Percentiles rank a stretch among this genome's conserved stretches.
Conservation (phyloP, 2,888 invertebrate genomes). For the Phengaris arion region DNA sequence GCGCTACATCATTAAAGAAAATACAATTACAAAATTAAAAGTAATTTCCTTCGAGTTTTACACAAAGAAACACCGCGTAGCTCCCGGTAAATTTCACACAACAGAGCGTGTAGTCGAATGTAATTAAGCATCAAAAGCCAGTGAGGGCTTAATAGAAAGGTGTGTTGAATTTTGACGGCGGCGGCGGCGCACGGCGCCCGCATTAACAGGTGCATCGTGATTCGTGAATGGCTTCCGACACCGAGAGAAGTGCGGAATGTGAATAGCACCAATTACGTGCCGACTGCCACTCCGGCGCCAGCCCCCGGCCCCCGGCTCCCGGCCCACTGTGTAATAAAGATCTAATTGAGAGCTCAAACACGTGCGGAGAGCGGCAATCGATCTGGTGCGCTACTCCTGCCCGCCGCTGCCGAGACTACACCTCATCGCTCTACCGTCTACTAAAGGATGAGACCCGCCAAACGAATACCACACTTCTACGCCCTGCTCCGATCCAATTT, state of each 20-base stretch:
- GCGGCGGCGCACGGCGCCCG: not conserved
- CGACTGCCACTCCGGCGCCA: slow-evolving; percentile 39
- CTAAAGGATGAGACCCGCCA: not conserved
- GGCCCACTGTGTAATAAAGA: slow-evolving; percentile 40
- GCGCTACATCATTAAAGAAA: not conserved
- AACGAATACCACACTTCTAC: not conserved
- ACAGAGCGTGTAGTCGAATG: not conserved
- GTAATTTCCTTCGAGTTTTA: not conserved
- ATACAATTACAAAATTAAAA: slow-evolving; percentile 12
- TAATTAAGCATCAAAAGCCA: slow-evolving; percentile 12
- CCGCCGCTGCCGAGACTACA: too few species aligned
- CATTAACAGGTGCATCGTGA: slow-evolving; percentile 12
- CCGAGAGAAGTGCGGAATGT: slow-evolving; percentile 26
- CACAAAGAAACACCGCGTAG: not conserved
- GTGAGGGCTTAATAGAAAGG: not conserved
- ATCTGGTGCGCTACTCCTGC: not conserved
- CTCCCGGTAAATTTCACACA: not conserved
- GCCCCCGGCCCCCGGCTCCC: slow-evolving; percentile 45
- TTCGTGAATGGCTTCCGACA: slow-evolving; percentile 13
- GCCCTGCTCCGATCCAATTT: too few species aligned
- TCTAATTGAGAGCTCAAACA: slow-evolving; percentile 49
- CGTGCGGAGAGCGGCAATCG: slow-evolving; percentile 32
- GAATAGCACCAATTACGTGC: slow-evolving; percentile 48
- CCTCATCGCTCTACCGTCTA: not conserved
- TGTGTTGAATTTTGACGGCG: not conserved